phyloP scores from a whole-genome alignment of 2,888 invertebrate species.

The Phyllotreta cruciferae region DNA sequence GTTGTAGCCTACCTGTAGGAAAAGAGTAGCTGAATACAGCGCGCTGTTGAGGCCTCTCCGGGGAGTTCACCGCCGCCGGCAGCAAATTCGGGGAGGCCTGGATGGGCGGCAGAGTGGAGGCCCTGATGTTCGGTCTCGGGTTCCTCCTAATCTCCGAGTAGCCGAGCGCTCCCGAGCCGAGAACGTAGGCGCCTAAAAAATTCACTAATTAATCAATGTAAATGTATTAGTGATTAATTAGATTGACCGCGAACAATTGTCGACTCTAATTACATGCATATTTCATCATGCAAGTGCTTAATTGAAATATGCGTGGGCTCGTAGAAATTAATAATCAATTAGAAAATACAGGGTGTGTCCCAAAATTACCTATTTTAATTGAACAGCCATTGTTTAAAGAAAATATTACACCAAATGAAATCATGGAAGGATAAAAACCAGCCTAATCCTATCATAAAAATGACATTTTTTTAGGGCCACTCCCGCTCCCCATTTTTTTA shows the following conservation, averaged over 20 bases:
- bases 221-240: not conserved
- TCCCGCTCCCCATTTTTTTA: no score
- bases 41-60: constrained; percentile 30
- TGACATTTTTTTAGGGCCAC: no score
- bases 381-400: no score
- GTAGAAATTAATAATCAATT: no score
- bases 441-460: no score
- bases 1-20: constrained; percentile 20
- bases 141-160: constrained; percentile 50
- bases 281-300: not conserved
- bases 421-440: no score
- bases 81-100: constrained; percentile 49
- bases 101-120: constrained; percentile 49
- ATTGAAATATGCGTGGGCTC: not conserved
- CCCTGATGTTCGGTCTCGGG: constrained; percentile 46
- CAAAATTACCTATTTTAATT: no score
- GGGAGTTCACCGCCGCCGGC: constrained; percentile 51
- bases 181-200: constrained; percentile 51
- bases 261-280: not conserved
- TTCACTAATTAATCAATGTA: not conserved
- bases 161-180: constrained; percentile 57
- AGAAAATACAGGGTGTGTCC: no score
- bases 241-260: not conserved
- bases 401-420: no score
- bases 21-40: constrained; percentile 36